Base-by-base conservation (phyloP, 2,113 vertebrate species). In the Daphoenositta chrysoptera region DNA sequence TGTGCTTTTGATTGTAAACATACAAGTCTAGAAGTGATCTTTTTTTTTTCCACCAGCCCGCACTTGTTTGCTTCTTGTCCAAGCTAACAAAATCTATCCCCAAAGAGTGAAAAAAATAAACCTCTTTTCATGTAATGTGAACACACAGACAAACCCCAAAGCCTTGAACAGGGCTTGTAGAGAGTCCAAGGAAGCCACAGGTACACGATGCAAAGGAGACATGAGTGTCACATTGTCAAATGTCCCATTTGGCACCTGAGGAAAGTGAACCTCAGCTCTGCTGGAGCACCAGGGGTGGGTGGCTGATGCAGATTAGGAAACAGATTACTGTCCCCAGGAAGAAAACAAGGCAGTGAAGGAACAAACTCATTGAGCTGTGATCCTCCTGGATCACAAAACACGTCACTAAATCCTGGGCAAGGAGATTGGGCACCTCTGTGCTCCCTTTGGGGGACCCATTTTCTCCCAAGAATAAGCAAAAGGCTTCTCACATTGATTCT, bases 181-280 rank as follows among this genome's bases (percentile, higher is more conserved):
- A 65, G 35, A n/a, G 42, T 30, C 42, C 2, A 2, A 31, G 71
- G 31, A 88, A 65, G 73, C 28, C 75, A 30, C 45, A 68, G 81
- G 33, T 18, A 37, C 39, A 19, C 1, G 0, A 2, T 47, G n/a
- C 23, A 60, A 31, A 56, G 50, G 50, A 35, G n/a, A n/a, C 37
- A 40, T 0, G 0, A 56, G 11, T 2, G 5, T 28, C 10, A 12
- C 19, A 20, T n/a, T n/a, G n/a, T n/a, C n/a, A n/a, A n/a, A n/a
- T n/a, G n/a, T n/a, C 23, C 35, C 14, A 12, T 5, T 2, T 1
- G 33, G 44, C 39, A 22, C 4, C 39, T 7, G 31, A 88, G 40
- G 33, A 40, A 42, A 54, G 39, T 1, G 2, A 80, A 21, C 30
- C 13, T 9, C 6, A 21, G 70, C 37, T 53, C 51, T 3, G 9